Evolutionary conservation across 2,888 invertebrate genomes (phyloP), one percentile per base, ranked within the genome.

Genomic region (Cepaea hortensis): DNA sequence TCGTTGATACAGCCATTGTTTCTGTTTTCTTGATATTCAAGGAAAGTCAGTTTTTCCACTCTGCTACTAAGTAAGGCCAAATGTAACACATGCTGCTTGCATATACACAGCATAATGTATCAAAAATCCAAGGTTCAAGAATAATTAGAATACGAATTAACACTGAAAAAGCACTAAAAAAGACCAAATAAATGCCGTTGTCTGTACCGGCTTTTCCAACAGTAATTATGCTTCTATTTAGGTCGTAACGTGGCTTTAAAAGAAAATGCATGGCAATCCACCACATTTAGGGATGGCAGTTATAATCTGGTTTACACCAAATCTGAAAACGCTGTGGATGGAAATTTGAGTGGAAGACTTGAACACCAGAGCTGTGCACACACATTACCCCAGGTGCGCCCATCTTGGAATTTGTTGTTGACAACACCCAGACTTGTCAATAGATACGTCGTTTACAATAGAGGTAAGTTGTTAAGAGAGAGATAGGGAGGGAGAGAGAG

Each of bases 371-470:
- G 55, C 0, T 77, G 77, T n/a, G 9, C 77, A 77, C 55, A 50
- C 20, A 77, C 77, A 77, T 0, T 1, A 0, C 3, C 5, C 20
- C 18, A 46, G 1, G 0, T 35, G 9, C n/a, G 13, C 6, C 76
- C 76, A 15, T 0, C 18, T 15, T 77, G 77, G 77, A 9, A 20
- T 6, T 50, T 77, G 23, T n/a, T 3, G 4, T 77, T 77, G 9
- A 77, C 18, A n/a, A 15, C 20, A 9, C 48, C 50, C 3, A 55
- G 7, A n/a, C 77, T n/a, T 6, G 77, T 77, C 61, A 5, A 50
- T 50, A 77, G n/a, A 77, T 77, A 77, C 23, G 77, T 77, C n/a
- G 18, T 77, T 7, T 50, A 77, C 23, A 77, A 77, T 20, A 77
- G 55, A 77, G 20, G 61, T 55, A 7, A 61, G 61, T 11, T 35